phyloP scores from a whole-genome alignment of 2,888 invertebrate species.

The Epirrhoe tristata region DNA sequence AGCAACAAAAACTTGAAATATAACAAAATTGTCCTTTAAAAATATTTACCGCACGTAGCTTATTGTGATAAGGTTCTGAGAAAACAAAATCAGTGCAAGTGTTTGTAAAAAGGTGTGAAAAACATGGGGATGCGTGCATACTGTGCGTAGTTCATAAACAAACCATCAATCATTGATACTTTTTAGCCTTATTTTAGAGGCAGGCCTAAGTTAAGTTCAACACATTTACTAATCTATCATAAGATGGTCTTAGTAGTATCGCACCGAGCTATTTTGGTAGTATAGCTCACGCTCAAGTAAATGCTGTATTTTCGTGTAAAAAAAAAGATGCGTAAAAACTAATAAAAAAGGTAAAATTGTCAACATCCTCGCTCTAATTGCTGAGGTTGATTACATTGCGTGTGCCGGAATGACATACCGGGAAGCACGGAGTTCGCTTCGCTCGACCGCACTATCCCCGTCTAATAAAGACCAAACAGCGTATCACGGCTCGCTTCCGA shows the following conservation, averaged over 20 bases:
- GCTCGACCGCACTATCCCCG: slow-evolving; percentile 49
- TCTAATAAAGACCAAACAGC: not conserved
- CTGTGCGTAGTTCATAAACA: slow-evolving; percentile 13
- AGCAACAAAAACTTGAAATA: slow-evolving; percentile 16
- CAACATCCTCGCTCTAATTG: slow-evolving; percentile 38
- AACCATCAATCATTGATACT: slow-evolving; percentile 14
- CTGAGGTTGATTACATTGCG: slow-evolving; percentile 44
- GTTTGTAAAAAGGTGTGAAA: slow-evolving; percentile 23
- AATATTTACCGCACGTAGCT: slow-evolving; percentile 33
- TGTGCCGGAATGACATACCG: slow-evolving; percentile 63
- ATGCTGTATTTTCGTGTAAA: slow-evolving; percentile 16
- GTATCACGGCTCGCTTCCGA: slow-evolving; percentile 1
- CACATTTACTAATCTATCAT: not conserved
- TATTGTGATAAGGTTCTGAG: slow-evolving; percentile 18
- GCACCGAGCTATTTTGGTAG: not conserved
- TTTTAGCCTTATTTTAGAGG: not conserved
- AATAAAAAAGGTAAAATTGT: slow-evolving; percentile 31
- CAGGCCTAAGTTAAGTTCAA: not conserved
- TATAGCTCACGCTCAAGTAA: not conserved
- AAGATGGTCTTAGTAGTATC: not conserved
- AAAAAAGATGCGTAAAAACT: slow-evolving; percentile 28
- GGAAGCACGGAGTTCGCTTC: slow-evolving; percentile 61
- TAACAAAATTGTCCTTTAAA: slow-evolving; percentile 24
- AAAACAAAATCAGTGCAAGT: slow-evolving; percentile 21
- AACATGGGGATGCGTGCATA: slow-evolving; percentile 6